A percentile compares a stretch with the other conserved stretches of the same genome.
phyloP scores from a whole-genome alignment of 2,888 invertebrate genomes.

The Rhogogaster chlorosoma region DNA sequence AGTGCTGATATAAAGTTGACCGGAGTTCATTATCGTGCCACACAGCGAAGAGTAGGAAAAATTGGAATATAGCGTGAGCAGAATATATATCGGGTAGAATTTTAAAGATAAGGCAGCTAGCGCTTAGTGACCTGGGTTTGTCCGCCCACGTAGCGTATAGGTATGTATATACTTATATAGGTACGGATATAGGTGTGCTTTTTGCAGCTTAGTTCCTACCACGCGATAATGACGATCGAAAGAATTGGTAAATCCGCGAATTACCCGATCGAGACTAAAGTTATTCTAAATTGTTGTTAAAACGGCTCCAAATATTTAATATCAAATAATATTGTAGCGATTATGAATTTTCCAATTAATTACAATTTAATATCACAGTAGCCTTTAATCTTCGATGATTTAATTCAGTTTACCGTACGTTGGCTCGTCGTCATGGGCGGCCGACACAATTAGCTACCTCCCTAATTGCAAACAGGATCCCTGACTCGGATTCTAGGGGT shows the following conservation, averaged over 20 bases:
- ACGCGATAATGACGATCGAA: neutral
- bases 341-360: neutral
- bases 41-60: slow-evolving; percentile 13
- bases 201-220: neutral
- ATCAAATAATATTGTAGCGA: neutral
- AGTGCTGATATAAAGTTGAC: slow-evolving; percentile 8
- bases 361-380: neutral
- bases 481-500: neutral
- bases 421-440: neutral
- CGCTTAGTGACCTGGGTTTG: slow-evolving; percentile 25
- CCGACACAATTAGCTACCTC: slow-evolving; percentile 2
- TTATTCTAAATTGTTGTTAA: neutral
- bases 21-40: slow-evolving; percentile 4
- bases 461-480: slow-evolving; percentile 11
- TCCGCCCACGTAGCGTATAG: neutral
- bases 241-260: neutral
- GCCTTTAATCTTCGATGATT: slow-evolving; percentile 16
- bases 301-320: neutral
- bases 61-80: slow-evolving; percentile 50
- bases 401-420: neutral
- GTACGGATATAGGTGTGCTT: neutral
- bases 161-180: neutral
- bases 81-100: slow-evolving; percentile 27
- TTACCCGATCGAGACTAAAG: neutral
- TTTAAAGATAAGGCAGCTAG: slow-evolving; percentile 27